Evolutionary conservation across 2,113 vertebrate species (phyloP), one percentile per base, ranked within the genome.

Genomic region (Dromaius novaehollandiae): DNA sequence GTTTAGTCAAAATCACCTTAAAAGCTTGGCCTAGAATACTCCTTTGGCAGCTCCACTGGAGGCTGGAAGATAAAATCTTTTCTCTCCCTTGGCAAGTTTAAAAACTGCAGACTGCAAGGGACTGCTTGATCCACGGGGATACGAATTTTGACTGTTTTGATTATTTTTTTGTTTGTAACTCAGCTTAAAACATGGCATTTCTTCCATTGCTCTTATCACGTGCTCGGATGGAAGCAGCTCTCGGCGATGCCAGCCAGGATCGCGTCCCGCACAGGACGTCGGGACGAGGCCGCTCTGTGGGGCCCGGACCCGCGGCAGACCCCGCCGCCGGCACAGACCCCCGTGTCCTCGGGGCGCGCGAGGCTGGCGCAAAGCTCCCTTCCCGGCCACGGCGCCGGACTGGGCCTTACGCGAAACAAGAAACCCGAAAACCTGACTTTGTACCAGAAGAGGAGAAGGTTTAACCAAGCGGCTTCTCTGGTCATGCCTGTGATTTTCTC

Each of bases 121-220:
- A 32, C 0, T 1, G n/a, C 77, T 68, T 0, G 0, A 14, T n/a
- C 53, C 22, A 13, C 9, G 42, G 18, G 25, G 28, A 70, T 9
- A 22, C 0, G 38, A 36, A 56, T 30, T 91, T 40, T 55, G 16
- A 38, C 28, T 75, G 32, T 7, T 89, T 24, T 22, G 20, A 53
- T 26, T 1, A 24, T 12, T 13, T 7, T 11, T n/a, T 26, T 38
- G n/a, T 40, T 24, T 63, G 60, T 14, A 40, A 50, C 32, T 16
- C 5, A 50, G 36, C 12, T 90, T 40, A 63, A 83, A 88, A 36
- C 0, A 3, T 24, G 75, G 56, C 6, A 40, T 40, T 73, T 79
- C 22, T 63, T 74, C 25, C 38, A 26, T 20, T 44, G 16, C 14
- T 34, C 24, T 13, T 38, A 25, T 76, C 60, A 34, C 1, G 68